Conservation (phyloP, 2,113 vertebrate genomes). For the Corythornis vintsioides region DNA sequence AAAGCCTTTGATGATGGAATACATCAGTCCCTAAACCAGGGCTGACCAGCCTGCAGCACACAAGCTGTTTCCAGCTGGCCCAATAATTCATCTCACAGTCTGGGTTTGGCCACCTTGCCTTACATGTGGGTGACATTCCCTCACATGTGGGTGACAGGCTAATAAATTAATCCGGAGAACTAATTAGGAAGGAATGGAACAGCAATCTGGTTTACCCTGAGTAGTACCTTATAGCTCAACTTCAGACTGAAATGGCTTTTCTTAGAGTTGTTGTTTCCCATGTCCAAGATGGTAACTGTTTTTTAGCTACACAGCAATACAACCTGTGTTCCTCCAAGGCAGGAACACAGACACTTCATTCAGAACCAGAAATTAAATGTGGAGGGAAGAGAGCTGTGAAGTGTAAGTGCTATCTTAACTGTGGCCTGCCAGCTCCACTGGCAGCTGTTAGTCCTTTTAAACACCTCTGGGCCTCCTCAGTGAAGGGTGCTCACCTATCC, state of each 20-base stretch:
- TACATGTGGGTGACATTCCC: background rate
- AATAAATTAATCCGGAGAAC: background rate
- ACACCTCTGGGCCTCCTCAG: background rate
- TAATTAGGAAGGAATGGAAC: background rate
- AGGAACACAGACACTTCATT: background rate
- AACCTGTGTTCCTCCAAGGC: background rate
- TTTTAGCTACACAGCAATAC: background rate
- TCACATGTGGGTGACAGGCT: background rate
- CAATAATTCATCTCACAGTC: background rate
- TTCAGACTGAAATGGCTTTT: background rate
- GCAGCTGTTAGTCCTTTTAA: background rate
- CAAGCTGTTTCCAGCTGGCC: conserved; percentile 15
- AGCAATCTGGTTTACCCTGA: background rate
- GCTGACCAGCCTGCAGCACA: background rate
- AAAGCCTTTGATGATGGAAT: background rate
- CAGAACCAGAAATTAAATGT: background rate
- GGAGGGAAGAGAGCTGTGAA: background rate
- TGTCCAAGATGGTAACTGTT: background rate
- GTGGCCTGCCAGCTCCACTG: background rate
- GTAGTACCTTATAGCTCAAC: background rate
- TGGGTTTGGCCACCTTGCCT: background rate
- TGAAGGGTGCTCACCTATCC: background rate
- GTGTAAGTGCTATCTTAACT: background rate
- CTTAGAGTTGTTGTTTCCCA: background rate
- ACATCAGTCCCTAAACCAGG: background rate